Evolutionary conservation across 2,888 invertebrate genomes (phyloP), one percentile per base, ranked within the genome.

Genomic region (Harpagoxenus sublaevis): DNA sequence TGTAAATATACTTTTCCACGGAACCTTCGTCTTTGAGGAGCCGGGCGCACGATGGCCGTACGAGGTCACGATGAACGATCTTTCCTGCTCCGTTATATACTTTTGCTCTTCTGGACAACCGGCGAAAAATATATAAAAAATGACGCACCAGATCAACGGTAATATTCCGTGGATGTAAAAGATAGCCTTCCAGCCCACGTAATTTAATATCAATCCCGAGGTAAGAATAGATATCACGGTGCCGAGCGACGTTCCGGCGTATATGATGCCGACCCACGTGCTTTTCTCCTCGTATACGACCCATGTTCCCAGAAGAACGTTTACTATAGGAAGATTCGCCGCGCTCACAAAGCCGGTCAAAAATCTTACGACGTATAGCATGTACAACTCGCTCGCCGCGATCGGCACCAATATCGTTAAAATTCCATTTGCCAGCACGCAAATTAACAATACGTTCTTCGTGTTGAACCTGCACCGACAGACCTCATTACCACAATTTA

Each of bases 1-100:
- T 0, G 94, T 94, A 18, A 95, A 93, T n/a, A 96, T 95, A 0
- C 89, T 85, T 53, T 91, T 93, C 96, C 96, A 96, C 0, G 96
- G 96, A 9, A 95, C 60, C 5, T 79, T 82, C 35, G 85, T 84
- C 0, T 91, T 87, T 0, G 70, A 10, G 0, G 90, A 86, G 0
- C 73, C 85, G 0, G 91, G 92, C 23, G 86, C 28, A 4, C 95
- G 92, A 78, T 95, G 95, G 3, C 94, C 94, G 65, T 95, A 95
- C 2, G 94, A 90, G 2, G 86, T 91, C 15, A 94, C 87, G 73
- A 96, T 92, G 60, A 93, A 91, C 3, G 91, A 39, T 31, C 94
- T 92, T 84, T 96, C 96, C 15, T 92, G 91, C 9, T 94, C 93
- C 2, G 93, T 92, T 48, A 95, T 95, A 66, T 92, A 92, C 42